Conservation (phyloP, 2,888 invertebrate species). For the Nomada goodeniana region DNA sequence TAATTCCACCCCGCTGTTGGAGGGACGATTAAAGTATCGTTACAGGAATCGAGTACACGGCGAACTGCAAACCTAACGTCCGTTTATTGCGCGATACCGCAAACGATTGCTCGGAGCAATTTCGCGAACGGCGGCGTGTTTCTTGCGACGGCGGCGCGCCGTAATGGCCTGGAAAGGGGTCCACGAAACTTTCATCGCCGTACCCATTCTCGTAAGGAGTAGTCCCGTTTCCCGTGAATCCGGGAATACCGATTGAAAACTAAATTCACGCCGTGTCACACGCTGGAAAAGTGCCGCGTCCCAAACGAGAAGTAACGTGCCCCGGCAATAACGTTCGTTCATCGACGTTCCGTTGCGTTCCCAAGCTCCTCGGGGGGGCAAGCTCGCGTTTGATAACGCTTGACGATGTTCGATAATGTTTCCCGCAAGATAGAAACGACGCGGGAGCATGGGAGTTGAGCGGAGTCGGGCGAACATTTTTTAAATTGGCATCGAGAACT, state of each 20-base stretch:
- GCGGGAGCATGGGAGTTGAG: background rate
- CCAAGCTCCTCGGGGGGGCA: background rate
- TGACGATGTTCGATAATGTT: constrained; percentile 8
- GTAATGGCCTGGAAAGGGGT: constrained; percentile 45
- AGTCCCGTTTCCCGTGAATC: constrained; percentile 22
- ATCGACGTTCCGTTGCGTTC: background rate
- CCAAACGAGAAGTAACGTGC: constrained; percentile 1
- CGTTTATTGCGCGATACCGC: constrained; percentile 16
- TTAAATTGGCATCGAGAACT: too few relatives aligned
- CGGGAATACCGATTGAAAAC: constrained; percentile 28
- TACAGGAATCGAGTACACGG: background rate
- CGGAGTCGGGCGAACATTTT: background rate
- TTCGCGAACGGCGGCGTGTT: constrained; percentile 17
- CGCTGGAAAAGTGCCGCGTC: background rate
- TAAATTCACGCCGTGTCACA: background rate
- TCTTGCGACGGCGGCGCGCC: constrained; percentile 28
- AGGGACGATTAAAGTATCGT: constrained; percentile 32
- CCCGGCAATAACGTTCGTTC: constrained; percentile 21
- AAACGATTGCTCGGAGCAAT: constrained; percentile 27
- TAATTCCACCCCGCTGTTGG: constrained; percentile 8
- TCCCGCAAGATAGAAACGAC: background rate
- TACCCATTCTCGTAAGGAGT: constrained; percentile 30
- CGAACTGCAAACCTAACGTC: background rate
- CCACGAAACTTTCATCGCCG: constrained; percentile 49
- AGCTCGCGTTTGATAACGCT: constrained; percentile 9